phyloP scores from a whole-genome alignment of 2,888 invertebrate species.

The Chironomus riparius region DNA sequence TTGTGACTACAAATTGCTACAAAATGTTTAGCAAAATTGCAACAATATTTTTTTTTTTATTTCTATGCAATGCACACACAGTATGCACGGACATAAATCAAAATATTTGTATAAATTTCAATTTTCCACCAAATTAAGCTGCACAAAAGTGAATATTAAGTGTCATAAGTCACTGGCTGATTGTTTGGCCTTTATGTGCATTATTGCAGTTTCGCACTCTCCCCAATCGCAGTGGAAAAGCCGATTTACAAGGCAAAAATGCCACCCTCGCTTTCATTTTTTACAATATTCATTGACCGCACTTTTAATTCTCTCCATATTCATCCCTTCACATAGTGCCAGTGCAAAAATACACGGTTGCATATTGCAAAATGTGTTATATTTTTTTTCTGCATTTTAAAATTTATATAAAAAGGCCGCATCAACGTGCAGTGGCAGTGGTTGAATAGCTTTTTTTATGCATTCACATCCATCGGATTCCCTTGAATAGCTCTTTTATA shows the following conservation, averaged over 20 bases:
- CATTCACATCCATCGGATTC: not conserved
- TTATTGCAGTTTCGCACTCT: not conserved
- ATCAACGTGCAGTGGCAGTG: too few relatives aligned
- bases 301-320: not conserved
- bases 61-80: not conserved
- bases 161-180: constrained; percentile 2
- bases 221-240: not conserved
- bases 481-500: too few relatives aligned
- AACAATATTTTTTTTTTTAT: too few relatives aligned
- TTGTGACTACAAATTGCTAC: not conserved
- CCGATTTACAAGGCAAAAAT: not conserved
- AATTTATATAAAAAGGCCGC: too few relatives aligned
- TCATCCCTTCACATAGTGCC: not conserved
- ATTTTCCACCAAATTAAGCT: constrained; percentile 8
- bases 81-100: not conserved
- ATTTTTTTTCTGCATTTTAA: not conserved
- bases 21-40: too few relatives aligned
- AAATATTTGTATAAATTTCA: not conserved
- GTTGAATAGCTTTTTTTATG: too few relatives aligned
- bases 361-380: not conserved
- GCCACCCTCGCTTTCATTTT: not conserved
- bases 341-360: not conserved
- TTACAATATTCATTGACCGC: not conserved
- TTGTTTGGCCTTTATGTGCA: not conserved
- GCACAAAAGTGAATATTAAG: not conserved